Base-by-base conservation (phyloP, 2,888 invertebrate genomes). In the Serripes groenlandicus region DNA sequence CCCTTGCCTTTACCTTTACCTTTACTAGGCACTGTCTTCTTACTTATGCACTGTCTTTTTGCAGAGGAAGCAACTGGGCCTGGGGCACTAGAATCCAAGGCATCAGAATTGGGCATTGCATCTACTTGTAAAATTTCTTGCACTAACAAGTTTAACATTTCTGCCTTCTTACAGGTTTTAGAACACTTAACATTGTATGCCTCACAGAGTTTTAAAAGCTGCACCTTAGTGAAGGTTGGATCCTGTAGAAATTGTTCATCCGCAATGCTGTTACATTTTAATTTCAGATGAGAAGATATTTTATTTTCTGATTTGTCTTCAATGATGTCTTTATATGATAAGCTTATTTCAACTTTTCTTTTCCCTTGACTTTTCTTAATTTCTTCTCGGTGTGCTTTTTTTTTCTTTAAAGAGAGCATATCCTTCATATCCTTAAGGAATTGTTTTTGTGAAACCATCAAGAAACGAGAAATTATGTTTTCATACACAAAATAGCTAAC, bases 381-480 rank as follows among this genome's bases (percentile, higher is more conserved):
- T 77, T 81, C 74, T 62, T 81, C 70, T 54, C 81, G 56, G 30
- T 81, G 81, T 32, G 77, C 73, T 34, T 74, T 81, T 52, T 77
- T 81, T 28, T 77, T 77, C n/a, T 54, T 34, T 7, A 81, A 23
- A 58, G 71, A 71, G 11, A 71, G n/a, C 11, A 49, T 60, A 49
- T 73, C 76, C 28, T 81, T 81, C n/a, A 72, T 74, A 32, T 81
- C 74, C 56, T 70, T 77, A 30, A 77, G 56, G 54, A 81, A 60
- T n/a, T 81, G 81, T 72, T 81, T 81, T 18, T 77, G 77, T 34
- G 76, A 74, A n/a, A 81, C 81, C 74, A 77, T 73, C 15, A 81
- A 30, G 28, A 54, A 77, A 11, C 49, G 30, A n/a, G 56, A 62
- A 30, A 81, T 58, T 21, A 76, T 1, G 32, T 72, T 70, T 26